Evolutionary conservation across 1,140 invertebrate species (phyloP).

Genomic region (Drosophila fuyamai): DNA sequence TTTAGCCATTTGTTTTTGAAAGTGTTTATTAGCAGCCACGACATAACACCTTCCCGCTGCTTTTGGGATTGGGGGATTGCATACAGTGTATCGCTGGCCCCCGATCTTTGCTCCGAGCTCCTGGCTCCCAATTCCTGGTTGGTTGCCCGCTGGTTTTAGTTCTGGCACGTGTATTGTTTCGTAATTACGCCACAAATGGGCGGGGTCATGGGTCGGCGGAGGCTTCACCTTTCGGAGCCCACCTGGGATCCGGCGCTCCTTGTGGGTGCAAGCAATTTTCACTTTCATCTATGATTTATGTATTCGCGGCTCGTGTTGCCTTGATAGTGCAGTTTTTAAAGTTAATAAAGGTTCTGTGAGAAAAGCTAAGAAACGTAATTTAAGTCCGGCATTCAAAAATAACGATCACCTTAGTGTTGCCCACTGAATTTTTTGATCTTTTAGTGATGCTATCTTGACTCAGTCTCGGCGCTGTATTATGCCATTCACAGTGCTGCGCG

Average conservation of each 20-base stretch:
- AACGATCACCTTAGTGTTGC: background rate
- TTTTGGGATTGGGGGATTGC: slow-evolving; percentile 17
- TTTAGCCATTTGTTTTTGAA: slow-evolving; percentile 3
- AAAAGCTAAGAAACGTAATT: background rate
- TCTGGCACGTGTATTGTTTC: slow-evolving; percentile 46
- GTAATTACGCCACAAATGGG: slow-evolving; percentile 51
- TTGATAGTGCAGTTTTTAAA: slow-evolving; percentile 41
- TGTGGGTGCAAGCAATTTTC: slow-evolving; percentile 52
- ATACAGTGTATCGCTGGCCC: background rate
- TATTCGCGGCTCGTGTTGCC: slow-evolving; percentile 9
- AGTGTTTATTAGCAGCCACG: slow-evolving; percentile 3
- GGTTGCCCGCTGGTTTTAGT: slow-evolving; percentile 6
- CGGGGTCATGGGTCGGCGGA: slow-evolving; percentile 16
- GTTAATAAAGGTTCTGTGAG: slow-evolving; percentile 27
- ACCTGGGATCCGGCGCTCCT: slow-evolving; percentile 26
- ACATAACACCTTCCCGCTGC: slow-evolving; percentile 8
- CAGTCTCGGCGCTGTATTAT: background rate
- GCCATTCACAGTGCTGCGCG: slow-evolving; percentile 3
- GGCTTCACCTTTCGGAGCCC: slow-evolving; percentile 35
- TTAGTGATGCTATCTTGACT: background rate
- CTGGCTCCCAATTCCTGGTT: slow-evolving; percentile 1
- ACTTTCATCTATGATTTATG: slow-evolving; percentile 64
- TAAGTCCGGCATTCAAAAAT: background rate
- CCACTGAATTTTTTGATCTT: background rate
- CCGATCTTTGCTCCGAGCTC: background rate